Percentiles rank a stretch among this genome's conserved stretches.
Evolutionary conservation across 2,113 vertebrate species (phyloP).

Genomic region (cattle (Bos taurus)): DNA sequence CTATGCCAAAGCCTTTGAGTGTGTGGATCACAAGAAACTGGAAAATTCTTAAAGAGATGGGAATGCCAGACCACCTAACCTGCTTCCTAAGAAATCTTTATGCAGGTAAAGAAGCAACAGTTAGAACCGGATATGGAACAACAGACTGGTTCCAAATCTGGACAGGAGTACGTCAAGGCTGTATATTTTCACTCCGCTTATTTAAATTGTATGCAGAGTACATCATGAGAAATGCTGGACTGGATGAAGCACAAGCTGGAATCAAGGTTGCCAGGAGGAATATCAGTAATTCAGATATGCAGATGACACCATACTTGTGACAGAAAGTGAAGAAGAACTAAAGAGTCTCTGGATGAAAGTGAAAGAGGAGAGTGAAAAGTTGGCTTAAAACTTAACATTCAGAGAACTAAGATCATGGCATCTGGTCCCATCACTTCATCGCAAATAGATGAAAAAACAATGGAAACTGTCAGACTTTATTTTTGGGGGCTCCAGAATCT

Average conservation of each 20-base stretch:
- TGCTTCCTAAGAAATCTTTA: neutral
- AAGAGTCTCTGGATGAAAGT: neutral
- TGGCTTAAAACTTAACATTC: neutral
- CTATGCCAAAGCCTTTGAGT: neutral
- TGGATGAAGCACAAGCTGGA: neutral
- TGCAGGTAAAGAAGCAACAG: neutral
- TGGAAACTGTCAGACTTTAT: neutral
- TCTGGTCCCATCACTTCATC: neutral
- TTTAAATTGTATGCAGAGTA: neutral
- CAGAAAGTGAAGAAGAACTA: neutral
- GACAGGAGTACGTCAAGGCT: neutral
- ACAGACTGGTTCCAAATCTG: neutral
- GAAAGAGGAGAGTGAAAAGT: neutral
- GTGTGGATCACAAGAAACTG: neutral
- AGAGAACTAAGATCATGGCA: neutral
- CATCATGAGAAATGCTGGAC: neutral
- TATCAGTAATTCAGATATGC: neutral
- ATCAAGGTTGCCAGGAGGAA: neutral
- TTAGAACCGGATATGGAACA: neutral
- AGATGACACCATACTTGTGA: neutral
- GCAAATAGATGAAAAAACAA: neutral
- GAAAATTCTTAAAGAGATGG: neutral
- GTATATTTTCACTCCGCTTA: neutral
- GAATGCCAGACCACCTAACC: neutral
- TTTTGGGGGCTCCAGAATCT: neutral